phyloP scores from a whole-genome alignment of 2,888 invertebrate species.

The Nasonia oneida region DNA sequence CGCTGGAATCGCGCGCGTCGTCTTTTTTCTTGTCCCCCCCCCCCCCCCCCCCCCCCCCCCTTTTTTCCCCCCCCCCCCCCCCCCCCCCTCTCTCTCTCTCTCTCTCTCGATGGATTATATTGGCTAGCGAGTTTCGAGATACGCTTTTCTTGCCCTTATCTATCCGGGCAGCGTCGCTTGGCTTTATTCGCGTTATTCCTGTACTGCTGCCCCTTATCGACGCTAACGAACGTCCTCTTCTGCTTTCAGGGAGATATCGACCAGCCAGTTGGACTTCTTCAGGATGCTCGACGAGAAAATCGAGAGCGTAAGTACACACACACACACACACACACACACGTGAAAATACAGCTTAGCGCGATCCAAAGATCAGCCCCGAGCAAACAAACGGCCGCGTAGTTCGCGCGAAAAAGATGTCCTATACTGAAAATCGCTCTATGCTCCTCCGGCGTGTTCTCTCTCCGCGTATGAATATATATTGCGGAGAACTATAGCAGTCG shows the following conservation, averaged over 20 bases:
- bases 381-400: neutral
- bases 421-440: neutral
- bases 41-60: too few relatives aligned
- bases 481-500: neutral
- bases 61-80: too few relatives aligned
- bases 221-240: slow-evolving; percentile 58
- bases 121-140: too few relatives aligned
- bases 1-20: too few relatives aligned
- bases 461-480: neutral
- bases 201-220: neutral
- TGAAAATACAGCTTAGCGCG: too few relatives aligned
- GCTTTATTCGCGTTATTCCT: too few relatives aligned
- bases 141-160: too few relatives aligned
- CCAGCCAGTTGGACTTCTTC: slow-evolving; percentile 95
- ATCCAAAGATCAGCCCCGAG: neutral
- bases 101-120: too few relatives aligned
- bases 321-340: neutral
- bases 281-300: slow-evolving; percentile 96
- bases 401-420: too few relatives aligned
- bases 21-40: too few relatives aligned
- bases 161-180: too few relatives aligned
- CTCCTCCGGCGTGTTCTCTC: neutral
- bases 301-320: slow-evolving; percentile 85
- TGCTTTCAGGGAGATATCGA: slow-evolving; percentile 90
- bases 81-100: too few relatives aligned